A percentile compares a stretch with the other conserved stretches of the same genome.
Evolutionary conservation across 2,888 invertebrate genomes (phyloP).

Genomic region (Aphrophora alni): DNA sequence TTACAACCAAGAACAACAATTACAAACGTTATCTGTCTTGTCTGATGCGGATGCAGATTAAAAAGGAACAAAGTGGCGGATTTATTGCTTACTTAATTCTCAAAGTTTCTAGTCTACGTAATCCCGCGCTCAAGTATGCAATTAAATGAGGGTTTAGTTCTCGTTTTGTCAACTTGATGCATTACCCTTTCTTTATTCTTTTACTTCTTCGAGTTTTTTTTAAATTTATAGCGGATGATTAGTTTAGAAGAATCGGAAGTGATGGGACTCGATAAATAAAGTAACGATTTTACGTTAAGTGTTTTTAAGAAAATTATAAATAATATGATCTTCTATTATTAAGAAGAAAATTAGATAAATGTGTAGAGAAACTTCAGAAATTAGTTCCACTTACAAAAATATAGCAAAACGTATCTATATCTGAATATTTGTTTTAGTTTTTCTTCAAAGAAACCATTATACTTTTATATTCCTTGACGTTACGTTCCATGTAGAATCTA

Average conservation of each 20-base stretch:
- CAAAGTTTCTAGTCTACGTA: background rate
- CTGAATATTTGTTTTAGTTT: no score
- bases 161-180: conserved; percentile 6
- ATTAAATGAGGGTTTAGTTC: background rate
- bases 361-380: no score
- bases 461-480: no score
- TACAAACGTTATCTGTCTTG: background rate
- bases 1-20: background rate
- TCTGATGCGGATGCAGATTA: background rate
- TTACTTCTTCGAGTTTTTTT: background rate
- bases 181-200: background rate
- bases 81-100: background rate
- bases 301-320: no score
- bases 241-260: background rate
- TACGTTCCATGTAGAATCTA: no score
- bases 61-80: background rate
- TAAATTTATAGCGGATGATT: background rate
- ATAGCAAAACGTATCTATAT: no score
- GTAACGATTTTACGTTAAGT: no score
- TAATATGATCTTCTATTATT: no score
- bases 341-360: no score
- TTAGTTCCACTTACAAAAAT: no score
- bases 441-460: no score
- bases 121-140: background rate
- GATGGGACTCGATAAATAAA: no score